Conservation (phyloP, 2,113 vertebrate species). For the Eudyptes chrysolophus region DNA sequence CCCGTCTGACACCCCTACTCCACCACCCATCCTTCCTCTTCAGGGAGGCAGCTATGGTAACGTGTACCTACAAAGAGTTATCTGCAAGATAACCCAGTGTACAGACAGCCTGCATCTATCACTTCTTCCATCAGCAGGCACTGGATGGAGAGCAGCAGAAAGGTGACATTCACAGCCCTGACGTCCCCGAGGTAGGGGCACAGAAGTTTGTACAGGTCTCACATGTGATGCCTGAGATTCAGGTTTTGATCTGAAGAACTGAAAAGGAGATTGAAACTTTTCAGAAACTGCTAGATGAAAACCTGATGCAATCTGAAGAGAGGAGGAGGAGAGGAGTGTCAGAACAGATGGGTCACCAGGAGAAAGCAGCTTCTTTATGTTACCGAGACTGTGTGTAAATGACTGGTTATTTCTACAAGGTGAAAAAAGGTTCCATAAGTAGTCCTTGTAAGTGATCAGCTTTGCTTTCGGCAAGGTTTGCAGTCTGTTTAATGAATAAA, state of each 20-base stretch:
- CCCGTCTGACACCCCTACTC: not conserved
- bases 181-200: fast-evolving
- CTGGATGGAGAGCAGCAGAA: not conserved
- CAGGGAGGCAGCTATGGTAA: not conserved
- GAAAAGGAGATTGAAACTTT: not conserved
- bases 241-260: not conserved
- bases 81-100: not conserved
- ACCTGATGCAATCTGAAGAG: not conserved
- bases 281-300: not conserved
- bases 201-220: not conserved
- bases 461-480: not conserved
- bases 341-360: not conserved
- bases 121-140: not conserved
- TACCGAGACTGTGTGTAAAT: not conserved
- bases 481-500: not conserved
- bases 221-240: not conserved
- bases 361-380: slow-evolving; percentile 4
- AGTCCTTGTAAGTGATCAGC: not conserved
- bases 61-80: not conserved
- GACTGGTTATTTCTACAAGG: not conserved
- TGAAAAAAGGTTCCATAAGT: not conserved
- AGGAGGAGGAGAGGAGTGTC: not conserved
- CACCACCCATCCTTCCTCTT: not conserved
- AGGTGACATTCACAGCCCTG: not conserved
- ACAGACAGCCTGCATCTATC: not conserved